Conservation (phyloP, 1,140 invertebrate species). For the Drosophila watanabei region DNA sequence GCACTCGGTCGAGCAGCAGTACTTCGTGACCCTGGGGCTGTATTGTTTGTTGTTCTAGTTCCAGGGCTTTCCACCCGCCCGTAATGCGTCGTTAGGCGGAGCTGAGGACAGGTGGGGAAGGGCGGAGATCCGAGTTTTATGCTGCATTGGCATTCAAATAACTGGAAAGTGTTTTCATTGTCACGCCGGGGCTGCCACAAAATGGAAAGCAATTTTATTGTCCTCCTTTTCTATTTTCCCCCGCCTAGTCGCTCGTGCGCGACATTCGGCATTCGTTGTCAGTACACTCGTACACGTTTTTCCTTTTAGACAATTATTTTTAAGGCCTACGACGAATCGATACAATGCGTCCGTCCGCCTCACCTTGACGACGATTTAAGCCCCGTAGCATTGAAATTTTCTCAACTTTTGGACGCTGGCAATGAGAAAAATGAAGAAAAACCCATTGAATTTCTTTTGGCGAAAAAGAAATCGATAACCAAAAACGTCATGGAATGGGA, state of each 20-base stretch:
- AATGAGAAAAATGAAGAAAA: slow-evolving; percentile 6
- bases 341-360: slow-evolving; percentile 29
- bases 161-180: slow-evolving; percentile 53
- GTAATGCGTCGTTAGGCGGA: slow-evolving; percentile 43
- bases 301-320: slow-evolving; percentile 63
- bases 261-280: slow-evolving; percentile 61
- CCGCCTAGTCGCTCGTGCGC: slow-evolving; percentile 21
- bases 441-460: slow-evolving; percentile 2
- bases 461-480: slow-evolving; percentile 22
- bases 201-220: slow-evolving; percentile 66
- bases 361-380: slow-evolving; percentile 15
- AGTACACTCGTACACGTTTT: slow-evolving; percentile 54
- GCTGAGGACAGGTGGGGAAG: slow-evolving; percentile 10
- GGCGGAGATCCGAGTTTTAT: slow-evolving; percentile 39
- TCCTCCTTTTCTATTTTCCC: slow-evolving; percentile 20
- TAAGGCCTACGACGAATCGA: slow-evolving; percentile 47
- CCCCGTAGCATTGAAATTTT: slow-evolving; percentile 8
- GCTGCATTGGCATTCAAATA: slow-evolving; percentile 62
- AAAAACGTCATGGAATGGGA: neutral
- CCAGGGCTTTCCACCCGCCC: slow-evolving; percentile 17
- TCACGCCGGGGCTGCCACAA: slow-evolving; percentile 37
- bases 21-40: slow-evolving; percentile 50
- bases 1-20: slow-evolving; percentile 17
- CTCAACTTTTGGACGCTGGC: neutral
- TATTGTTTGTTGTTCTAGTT: slow-evolving; percentile 56